phyloP scores from a whole-genome alignment of 2,888 invertebrate genomes.

The Aphodius sticticus region DNA sequence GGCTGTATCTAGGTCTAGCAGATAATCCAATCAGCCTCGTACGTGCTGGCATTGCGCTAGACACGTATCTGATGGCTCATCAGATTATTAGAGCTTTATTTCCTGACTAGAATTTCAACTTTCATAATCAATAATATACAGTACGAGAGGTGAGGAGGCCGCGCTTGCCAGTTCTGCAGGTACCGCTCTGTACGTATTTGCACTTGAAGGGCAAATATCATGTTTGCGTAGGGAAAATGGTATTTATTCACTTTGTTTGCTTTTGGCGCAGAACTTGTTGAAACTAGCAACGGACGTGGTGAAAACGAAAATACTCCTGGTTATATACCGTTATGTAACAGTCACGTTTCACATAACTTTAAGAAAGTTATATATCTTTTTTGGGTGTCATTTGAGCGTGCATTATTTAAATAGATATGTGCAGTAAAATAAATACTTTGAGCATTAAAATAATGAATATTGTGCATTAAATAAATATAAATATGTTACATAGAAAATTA shows the following conservation, averaged over 20 bases:
- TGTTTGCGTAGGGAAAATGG: constrained; percentile 4
- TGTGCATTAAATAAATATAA: too few species aligned
- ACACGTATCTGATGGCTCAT: too few species aligned
- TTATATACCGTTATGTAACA: neutral
- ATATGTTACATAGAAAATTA: too few species aligned
- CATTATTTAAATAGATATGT: too few species aligned
- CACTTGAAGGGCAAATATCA: neutral
- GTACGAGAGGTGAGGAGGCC: neutral
- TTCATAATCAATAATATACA: constrained; percentile 7
- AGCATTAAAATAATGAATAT: too few species aligned
- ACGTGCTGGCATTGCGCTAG: too few species aligned
- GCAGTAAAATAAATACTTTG: too few species aligned
- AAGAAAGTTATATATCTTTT: too few species aligned
- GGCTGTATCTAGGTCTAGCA: too few species aligned
- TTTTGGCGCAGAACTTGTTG: neutral
- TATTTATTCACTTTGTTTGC: neutral
- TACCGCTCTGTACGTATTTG: constrained; percentile 4
- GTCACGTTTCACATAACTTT: neutral
- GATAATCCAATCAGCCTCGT: too few species aligned
- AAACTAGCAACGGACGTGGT: neutral
- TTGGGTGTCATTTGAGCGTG: too few species aligned
- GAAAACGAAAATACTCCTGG: neutral
- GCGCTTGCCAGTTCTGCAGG: neutral
- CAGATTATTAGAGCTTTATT: too few species aligned
- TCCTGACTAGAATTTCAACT: neutral